These are phyloP conservation scores for Drosophila histrio DNA, from an alignment of 2,888 invertebrate genomes.

Conservation along the genomic window DNA sequence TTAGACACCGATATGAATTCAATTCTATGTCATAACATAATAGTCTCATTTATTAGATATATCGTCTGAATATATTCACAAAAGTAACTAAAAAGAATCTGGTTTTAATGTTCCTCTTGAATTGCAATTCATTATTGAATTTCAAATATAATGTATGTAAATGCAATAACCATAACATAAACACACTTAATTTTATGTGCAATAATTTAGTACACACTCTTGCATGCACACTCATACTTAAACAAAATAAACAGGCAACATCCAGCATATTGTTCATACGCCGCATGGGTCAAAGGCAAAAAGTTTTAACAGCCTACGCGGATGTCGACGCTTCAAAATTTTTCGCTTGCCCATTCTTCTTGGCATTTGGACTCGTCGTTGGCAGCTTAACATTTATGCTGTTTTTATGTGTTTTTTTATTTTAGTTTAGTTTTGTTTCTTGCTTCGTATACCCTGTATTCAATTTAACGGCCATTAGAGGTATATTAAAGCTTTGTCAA, in stretches of 20 bases:
- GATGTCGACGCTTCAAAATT: constrained; percentile 28
- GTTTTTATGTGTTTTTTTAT: constrained; percentile 47
- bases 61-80: neutral
- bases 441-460: constrained; percentile 9
- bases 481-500: constrained; percentile 6
- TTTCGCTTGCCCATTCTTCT: neutral
- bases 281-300: constrained; percentile 12
- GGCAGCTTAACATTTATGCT: constrained; percentile 43
- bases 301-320: constrained; percentile 40
- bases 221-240: neutral
- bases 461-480: neutral
- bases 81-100: neutral
- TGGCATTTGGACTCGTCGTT: neutral
- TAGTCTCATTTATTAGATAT: neutral
- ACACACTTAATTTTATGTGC: constrained; percentile 42
- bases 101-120: neutral
- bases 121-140: constrained; percentile 13
- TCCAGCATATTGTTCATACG: constrained; percentile 28
- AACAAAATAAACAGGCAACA: constrained; percentile 2
- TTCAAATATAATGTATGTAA: constrained; percentile 24
- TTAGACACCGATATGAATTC: too few relatives aligned
- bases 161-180: constrained; percentile 38
- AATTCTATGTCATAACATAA: too few relatives aligned
- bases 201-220: constrained; percentile 24
- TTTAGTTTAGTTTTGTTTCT: constrained; percentile 32